Evolutionary conservation across 2,113 vertebrate species (phyloP).

Genomic region (Syngnathoides biaculeatus): DNA sequence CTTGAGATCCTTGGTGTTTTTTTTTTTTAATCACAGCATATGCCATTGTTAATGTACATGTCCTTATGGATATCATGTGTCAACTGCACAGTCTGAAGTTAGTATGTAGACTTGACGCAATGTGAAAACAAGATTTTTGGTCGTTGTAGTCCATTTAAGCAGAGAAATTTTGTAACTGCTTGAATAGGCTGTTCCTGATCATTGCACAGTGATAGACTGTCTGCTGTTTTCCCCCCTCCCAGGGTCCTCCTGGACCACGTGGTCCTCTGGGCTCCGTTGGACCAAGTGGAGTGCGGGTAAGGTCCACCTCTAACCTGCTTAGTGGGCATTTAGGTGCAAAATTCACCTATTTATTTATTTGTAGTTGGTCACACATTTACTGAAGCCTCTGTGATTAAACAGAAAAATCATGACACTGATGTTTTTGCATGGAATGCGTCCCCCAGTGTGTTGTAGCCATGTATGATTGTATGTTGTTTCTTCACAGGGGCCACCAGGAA

Average conservation of each 20-base stretch:
- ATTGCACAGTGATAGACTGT: constrained; percentile 52
- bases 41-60: constrained; percentile 8
- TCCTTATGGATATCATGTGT: constrained; percentile 16
- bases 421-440: constrained; percentile 37
- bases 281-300: constrained; percentile 87
- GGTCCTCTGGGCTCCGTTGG: constrained; percentile 87
- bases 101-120: constrained; percentile 40
- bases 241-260: constrained; percentile 85
- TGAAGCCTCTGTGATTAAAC: not conserved
- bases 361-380: constrained; percentile 12
- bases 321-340: constrained; percentile 20
- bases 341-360: constrained; percentile 22
- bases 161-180: constrained; percentile 28
- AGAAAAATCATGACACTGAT: constrained; percentile 44
- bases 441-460: constrained; percentile 44
- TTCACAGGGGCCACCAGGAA: constrained; percentile 90
- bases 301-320: constrained; percentile 30
- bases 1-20: not conserved
- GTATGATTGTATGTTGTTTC: constrained; percentile 59
- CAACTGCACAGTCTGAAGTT: constrained; percentile 21
- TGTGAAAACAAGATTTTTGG: constrained; percentile 25
- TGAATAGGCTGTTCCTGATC: constrained; percentile 37
- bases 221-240: constrained; percentile 49
- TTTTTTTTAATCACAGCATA: not conserved
- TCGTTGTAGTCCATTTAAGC: constrained; percentile 17